A percentile compares a stretch with the other conserved stretches of the same genome.
phyloP scores from a whole-genome alignment of 2,888 invertebrate genomes.

The Bombyx huttoni region DNA sequence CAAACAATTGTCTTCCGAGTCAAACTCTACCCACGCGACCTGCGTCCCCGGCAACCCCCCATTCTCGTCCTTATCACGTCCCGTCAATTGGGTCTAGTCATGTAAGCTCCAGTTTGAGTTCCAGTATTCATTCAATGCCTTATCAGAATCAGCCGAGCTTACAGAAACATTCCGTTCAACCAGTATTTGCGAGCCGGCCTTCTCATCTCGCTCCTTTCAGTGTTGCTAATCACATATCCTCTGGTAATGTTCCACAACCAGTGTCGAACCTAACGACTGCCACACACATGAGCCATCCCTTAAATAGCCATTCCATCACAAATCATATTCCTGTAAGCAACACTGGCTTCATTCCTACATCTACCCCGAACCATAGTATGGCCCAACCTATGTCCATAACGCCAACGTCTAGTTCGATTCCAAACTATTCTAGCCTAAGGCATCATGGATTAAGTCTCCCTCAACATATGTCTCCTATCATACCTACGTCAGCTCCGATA shows the following conservation, averaged over 20 bases:
- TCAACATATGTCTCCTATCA: constrained; percentile 26
- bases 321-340: constrained; percentile 37
- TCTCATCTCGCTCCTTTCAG: constrained; percentile 56
- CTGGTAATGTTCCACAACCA: constrained; percentile 71
- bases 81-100: constrained; percentile 68
- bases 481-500: constrained; percentile 36
- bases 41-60: constrained; percentile 42
- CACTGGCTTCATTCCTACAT: constrained; percentile 32
- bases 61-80: constrained; percentile 50
- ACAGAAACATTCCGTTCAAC: constrained; percentile 65
- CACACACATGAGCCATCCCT: constrained; percentile 41
- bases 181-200: constrained; percentile 51
- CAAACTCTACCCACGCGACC: constrained; percentile 46
- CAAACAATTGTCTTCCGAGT: constrained; percentile 54
- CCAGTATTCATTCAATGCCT: constrained; percentile 57
- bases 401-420: constrained; percentile 37
- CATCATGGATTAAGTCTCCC: constrained; percentile 40
- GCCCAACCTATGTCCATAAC: constrained; percentile 34
- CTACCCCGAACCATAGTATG: constrained; percentile 36
- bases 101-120: constrained; percentile 59
- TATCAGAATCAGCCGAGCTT: constrained; percentile 61
- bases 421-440: constrained; percentile 46
- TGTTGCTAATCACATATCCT: constrained; percentile 56
- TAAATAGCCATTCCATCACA: constrained; percentile 51
- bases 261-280: constrained; percentile 47